Base-by-base conservation (phyloP, 2,888 invertebrate genomes). In the Pristionchus mayeri region DNA sequence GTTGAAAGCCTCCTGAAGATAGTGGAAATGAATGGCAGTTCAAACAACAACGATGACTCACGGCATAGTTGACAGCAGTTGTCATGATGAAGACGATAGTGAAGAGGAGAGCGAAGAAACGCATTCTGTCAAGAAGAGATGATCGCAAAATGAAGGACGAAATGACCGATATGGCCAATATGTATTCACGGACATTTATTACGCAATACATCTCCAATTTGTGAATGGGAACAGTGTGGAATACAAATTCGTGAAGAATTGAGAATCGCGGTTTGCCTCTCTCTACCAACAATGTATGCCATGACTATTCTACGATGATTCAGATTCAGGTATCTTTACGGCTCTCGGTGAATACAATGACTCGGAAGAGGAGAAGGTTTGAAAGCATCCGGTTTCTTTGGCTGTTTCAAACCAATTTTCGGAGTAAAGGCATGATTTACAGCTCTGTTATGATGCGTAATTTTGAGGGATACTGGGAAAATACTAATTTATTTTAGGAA, bases 41-140 rank as follows among this genome's bases (percentile, higher is more conserved):
- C n/a, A n/a, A n/a, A n/a, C n/a, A n/a, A n/a, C n/a, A n/a, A n/a
- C n/a, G n/a, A n/a, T n/a, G n/a, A n/a, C 63, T 63, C 9, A 71
- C 71, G 21, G 71, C 71, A n/a, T 71, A 71, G 71, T 18, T 71
- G 40, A 71, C 71, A 44, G 40, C 71, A 71, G 71, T 71, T 11
- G 71, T 40, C 71, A 71, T 71, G 71, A 71, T 71, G 71, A 71
- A 71, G 71, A 71, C 71, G 3, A 71, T 37, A 71, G 71, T 40
- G 40, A 71, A 71, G 40, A 71, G 71, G 24, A 71, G 71, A 24
- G 40, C 71, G 71, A 71, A 71, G 71, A 71, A 71, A 71, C 71
- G 71, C 71, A 71, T 71, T 71, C 40, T 71, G 40, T n/a, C 40
- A 40, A 71, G 71, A 40, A 71, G 40, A n/a, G 21, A n/a, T n/a